These are phyloP conservation scores for Eciton burchellii DNA, from an alignment of 1,140 invertebrate species.

Conservation along the genomic window DNA sequence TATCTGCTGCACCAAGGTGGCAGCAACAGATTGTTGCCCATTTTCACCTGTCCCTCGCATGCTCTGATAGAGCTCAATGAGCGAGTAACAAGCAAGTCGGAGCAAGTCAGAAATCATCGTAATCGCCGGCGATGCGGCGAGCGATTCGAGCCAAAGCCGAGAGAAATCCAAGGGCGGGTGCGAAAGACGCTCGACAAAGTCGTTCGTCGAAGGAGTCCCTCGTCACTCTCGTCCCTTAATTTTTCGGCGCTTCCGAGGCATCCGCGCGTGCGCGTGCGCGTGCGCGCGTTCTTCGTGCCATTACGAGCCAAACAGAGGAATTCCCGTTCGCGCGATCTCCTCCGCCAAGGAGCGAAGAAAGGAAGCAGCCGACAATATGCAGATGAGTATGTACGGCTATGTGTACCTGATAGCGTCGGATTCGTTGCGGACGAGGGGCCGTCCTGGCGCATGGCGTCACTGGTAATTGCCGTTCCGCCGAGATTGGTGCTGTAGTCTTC, in stretches of 20 bases:
- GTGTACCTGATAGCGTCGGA: slow-evolving; percentile 73
- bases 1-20: too few relatives aligned
- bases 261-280: slow-evolving; percentile 41
- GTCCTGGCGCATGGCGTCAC: slow-evolving; percentile 80
- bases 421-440: slow-evolving; percentile 74
- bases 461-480: slow-evolving; percentile 78
- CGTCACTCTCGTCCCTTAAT: slow-evolving; percentile 37
- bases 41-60: neutral
- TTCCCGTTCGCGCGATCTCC: slow-evolving; percentile 8
- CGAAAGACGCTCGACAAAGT: slow-evolving; percentile 4
- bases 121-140: neutral
- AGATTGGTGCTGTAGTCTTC: slow-evolving; percentile 81
- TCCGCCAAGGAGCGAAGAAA: neutral
- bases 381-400: slow-evolving; percentile 42
- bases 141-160: neutral
- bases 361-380: slow-evolving; percentile 44
- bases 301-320: slow-evolving; percentile 35
- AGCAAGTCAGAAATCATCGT: neutral
- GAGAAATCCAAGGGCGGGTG: neutral
- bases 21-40: neutral
- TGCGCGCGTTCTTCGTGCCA: slow-evolving; percentile 44
- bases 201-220: slow-evolving; percentile 25
- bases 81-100: neutral
- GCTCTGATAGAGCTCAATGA: slow-evolving; percentile 20
- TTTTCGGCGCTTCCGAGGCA: slow-evolving; percentile 29